phyloP scores from a whole-genome alignment of 2,888 invertebrate species.

The Shargacucullia verbasci region DNA sequence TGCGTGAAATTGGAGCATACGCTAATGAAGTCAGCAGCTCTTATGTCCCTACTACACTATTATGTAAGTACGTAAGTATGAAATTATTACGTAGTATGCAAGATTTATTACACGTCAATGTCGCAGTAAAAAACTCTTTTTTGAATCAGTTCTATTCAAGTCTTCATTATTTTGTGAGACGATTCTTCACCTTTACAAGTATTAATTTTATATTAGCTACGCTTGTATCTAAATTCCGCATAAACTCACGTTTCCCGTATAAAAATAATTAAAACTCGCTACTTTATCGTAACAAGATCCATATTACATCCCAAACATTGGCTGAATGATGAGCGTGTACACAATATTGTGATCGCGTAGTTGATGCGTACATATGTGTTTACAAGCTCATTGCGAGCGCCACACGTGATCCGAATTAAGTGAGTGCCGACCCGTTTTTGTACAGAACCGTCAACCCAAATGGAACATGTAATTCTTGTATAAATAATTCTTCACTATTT shows the following conservation, averaged over 20 bases:
- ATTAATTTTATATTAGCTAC: no score
- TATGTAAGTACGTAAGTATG: no score
- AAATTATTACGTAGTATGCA: neutral
- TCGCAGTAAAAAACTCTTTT: no score
- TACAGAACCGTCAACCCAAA: conserved; percentile 67
- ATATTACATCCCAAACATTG: neutral
- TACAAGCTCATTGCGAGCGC: conserved; percentile 69
- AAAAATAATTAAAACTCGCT: no score
- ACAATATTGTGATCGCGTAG: conserved; percentile 60
- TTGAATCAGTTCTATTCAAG: no score
- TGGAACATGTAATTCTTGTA: conserved; percentile 60
- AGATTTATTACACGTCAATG: no score
- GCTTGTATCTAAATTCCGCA: no score
- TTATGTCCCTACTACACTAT: conserved; percentile 14
- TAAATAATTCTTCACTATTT: conserved; percentile 36
- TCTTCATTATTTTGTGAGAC: no score
- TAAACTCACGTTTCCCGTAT: no score
- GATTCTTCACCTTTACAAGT: no score
- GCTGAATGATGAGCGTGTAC: conserved; percentile 36
- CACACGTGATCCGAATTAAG: conserved; percentile 76
- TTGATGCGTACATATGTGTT: conserved; percentile 65
- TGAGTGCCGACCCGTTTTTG: conserved; percentile 69
- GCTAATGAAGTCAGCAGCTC: conserved; percentile 29
- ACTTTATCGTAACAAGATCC: no score
- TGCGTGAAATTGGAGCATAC: conserved; percentile 33